Base-by-base conservation (phyloP, 1,140 invertebrate genomes). In the Atopsyche davidsoni region DNA sequence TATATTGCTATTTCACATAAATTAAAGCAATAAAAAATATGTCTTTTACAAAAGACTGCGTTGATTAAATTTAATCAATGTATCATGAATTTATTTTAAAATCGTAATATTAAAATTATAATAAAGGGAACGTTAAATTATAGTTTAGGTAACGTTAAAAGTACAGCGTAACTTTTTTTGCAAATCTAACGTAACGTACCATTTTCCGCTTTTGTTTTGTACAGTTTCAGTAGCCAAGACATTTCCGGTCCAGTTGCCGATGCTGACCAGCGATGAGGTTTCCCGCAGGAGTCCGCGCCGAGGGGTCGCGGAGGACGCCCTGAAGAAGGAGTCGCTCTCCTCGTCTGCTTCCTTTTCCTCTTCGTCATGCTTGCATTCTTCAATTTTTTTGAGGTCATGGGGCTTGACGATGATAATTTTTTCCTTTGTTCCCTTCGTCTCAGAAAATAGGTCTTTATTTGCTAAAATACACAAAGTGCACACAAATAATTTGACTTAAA, bases 211-310 rank as follows among this genome's bases (percentile, higher is more conserved):
- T 43, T 53, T 51, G 2, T 10, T 39, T 6, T 25, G 35, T 23
- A 53, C n/a, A 16, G 59, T 64, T 52, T 68, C 66, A 18, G 49
- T 62, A 14, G 67, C 65, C 7, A 68, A 55, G 34, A 65, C 58
- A 21, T 63, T 49, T 1, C 66, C 63, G 0, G 66, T 65, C 66
- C 67, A 70, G 42, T 69, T 70, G 17, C 68, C 68, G 32, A 70
- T 45, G 32, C 63, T 69, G 17, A 60, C 62, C 14, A 69, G 64
- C 49, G 67, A 68, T 4, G 67, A 68, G 14, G 63, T 47, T 2
- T 62, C 64, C 24, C 62, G 36, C 63, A 2, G 56, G 59, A 14
- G 55, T 22, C 3, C 11, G 19, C 13, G n/a, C 13, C 11, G 23
- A 13, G n/a, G 4, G 4, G 4, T 25, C 28, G 13, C 28, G 2